phyloP scores from a whole-genome alignment of 92 coral and sea anemone genomes.

The Zoanthus gigantus region DNA sequence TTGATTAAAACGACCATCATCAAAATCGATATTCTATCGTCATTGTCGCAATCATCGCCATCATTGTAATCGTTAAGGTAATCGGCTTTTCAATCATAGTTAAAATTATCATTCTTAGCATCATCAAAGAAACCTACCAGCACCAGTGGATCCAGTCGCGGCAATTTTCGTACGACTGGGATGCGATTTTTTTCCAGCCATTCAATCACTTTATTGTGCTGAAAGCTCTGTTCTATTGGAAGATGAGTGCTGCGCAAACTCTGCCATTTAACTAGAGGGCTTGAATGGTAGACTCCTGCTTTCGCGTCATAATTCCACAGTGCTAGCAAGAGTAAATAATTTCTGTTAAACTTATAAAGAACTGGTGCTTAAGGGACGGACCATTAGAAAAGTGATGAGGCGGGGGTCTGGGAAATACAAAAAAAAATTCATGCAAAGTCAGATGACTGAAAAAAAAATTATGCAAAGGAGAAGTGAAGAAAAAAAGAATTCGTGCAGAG shows the following conservation, averaged over 20 bases:
- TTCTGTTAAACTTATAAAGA: neutral
- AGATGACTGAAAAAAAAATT: too few relatives aligned
- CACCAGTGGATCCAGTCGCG: slow-evolving; percentile 81
- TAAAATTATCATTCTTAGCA: neutral
- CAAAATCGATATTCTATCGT: neutral
- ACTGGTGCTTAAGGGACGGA: neutral
- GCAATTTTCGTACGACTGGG: slow-evolving; percentile 72
- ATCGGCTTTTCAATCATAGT: neutral
- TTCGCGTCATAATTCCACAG: slow-evolving; percentile 34
- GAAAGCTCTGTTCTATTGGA: slow-evolving; percentile 51
- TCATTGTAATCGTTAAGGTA: neutral
- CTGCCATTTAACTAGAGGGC: slow-evolving; percentile 81
- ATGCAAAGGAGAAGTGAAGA: too few relatives aligned
- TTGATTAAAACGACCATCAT: neutral
- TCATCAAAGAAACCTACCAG: slow-evolving; percentile 59
- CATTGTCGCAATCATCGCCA: neutral
- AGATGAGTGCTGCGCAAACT: slow-evolving; percentile 57
- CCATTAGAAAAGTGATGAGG: too few relatives aligned
- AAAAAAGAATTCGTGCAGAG: too few relatives aligned
- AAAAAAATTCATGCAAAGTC: too few relatives aligned
- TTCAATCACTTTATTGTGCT: slow-evolving; percentile 74
- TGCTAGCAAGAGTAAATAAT: neutral
- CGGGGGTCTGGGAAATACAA: too few relatives aligned
- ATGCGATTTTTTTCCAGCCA: slow-evolving; percentile 88
- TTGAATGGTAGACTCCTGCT: slow-evolving; percentile 23